phyloP scores from a whole-genome alignment of 2,113 vertebrate species.

The Nibea coibor region DNA sequence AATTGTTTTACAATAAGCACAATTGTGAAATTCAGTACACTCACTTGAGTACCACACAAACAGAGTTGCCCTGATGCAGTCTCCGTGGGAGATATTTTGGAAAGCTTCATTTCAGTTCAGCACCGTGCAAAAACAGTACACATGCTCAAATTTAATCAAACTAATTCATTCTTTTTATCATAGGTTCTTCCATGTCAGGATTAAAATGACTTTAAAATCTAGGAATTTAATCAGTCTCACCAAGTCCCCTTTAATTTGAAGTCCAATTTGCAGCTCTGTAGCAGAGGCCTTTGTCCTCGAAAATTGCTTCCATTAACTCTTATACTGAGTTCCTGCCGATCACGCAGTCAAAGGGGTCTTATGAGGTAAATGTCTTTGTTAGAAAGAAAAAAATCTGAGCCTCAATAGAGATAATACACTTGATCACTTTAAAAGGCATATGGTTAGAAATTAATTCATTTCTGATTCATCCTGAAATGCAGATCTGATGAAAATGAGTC shows the following conservation, averaged over 20 bases:
- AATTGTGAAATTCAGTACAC: conserved; percentile 32
- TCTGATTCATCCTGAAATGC: conserved; percentile 27
- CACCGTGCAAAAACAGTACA: conserved; percentile 24
- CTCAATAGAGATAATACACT: conserved; percentile 35
- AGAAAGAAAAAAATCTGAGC: conserved; percentile 48
- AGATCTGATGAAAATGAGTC: conserved; percentile 30
- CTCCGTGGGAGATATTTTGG: conserved; percentile 49
- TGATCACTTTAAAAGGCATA: conserved; percentile 35
- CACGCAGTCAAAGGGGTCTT: conserved; percentile 51
- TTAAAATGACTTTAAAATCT: conserved; percentile 66
- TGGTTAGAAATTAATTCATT: conserved; percentile 6
- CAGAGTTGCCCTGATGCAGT: conserved; percentile 13
- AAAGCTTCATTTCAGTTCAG: conserved; percentile 46
- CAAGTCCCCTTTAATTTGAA: conserved; percentile 65
- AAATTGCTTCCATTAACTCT: conserved; percentile 77
- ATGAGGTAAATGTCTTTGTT: conserved; percentile 58
- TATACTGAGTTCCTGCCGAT: conserved; percentile 58
- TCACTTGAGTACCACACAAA: conserved; percentile 33
- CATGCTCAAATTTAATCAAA: conserved; percentile 52
- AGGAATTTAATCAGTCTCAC: conserved; percentile 66
- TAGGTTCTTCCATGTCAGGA: conserved; percentile 38
- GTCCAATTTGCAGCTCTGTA: conserved; percentile 70
- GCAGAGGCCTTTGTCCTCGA: conserved; percentile 69
- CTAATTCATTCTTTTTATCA: conserved; percentile 55
- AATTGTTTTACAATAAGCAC: conserved; percentile 45